A percentile compares a stretch with the other conserved stretches of the same genome.
These are phyloP conservation scores for Nylanderia fulva DNA, from an alignment of 1,140 invertebrate genomes.

Conservation along the genomic window DNA sequence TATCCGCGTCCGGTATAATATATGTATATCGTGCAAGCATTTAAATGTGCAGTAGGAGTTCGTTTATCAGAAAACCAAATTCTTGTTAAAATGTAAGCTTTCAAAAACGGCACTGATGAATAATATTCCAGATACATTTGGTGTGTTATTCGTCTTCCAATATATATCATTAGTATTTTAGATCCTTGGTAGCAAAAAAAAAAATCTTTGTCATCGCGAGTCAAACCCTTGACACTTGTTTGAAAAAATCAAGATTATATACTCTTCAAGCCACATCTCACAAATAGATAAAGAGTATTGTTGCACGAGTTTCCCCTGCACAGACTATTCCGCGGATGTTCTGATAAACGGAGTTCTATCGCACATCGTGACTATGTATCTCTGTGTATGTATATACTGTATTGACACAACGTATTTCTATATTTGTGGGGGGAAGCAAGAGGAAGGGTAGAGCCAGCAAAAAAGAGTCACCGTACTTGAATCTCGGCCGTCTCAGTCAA, in stretches of 20 bases:
- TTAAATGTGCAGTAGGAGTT: slow-evolving; percentile 35
- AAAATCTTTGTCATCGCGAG: not conserved
- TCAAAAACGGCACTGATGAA: not conserved
- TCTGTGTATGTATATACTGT: slow-evolving; percentile 63
- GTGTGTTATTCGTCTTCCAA: not conserved
- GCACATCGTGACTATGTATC: slow-evolving; percentile 53
- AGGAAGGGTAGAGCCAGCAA: slow-evolving; percentile 86
- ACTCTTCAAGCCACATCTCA: slow-evolving; percentile 1
- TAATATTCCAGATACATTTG: slow-evolving; percentile 11
- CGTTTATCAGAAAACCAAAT: slow-evolving; percentile 50
- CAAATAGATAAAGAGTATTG: slow-evolving; percentile 11
- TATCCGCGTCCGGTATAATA: slow-evolving; percentile 4
- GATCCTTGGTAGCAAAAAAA: not conserved
- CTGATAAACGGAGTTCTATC: slow-evolving; percentile 50
- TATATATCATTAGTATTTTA: not conserved
- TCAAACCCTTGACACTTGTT: slow-evolving; percentile 21
- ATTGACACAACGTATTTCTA: slow-evolving; percentile 68
- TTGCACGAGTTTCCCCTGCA: slow-evolving; percentile 9
- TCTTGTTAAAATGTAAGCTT: not conserved
- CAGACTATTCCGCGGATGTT: slow-evolving; percentile 24
- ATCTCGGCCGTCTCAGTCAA: slow-evolving; percentile 70
- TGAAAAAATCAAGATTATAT: not conserved
- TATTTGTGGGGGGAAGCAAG: slow-evolving; percentile 85
- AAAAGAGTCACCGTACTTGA: slow-evolving; percentile 81
- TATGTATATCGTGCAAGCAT: slow-evolving; percentile 51